Evolutionary conservation across 1,140 invertebrate species (phyloP), one percentile per base, ranked within the genome.

Genomic region (Bombus huntii): DNA sequence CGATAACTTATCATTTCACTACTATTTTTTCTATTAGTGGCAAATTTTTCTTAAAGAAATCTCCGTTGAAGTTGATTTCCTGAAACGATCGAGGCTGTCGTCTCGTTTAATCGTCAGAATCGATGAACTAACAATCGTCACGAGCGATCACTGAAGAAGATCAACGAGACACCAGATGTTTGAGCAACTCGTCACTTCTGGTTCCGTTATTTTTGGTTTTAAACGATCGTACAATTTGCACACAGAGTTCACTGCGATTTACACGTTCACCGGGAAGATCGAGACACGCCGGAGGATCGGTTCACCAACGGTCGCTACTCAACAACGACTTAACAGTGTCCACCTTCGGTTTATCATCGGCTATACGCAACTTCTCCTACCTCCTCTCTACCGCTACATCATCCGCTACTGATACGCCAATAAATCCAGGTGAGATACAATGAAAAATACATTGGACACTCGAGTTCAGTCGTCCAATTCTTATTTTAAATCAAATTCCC

Each of bases 321-420:
- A 82, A 83, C 37, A 89, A 76, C 81, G 87, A 89, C 84, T 83
- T 62, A 53, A 73, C 78, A 72, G 18, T 86, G 87, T 70, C 70
- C 88, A 86, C 83, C 87, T 89, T 81, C 80, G 53, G n/a, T 81
- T 80, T 79, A 83, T 88, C 78, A 66, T 76, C 31, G 73, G 25
- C 68, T 76, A 18, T 77, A 68, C 31, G 81, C 81, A 34, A 88
- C 75, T 77, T 79, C 66, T 70, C 83, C 83, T 85, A 85, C 83
- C 53, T 62, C 77, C 53, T 42, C 62, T 34, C 31, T 34, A 28
- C 34, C 44, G 59, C 39, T 42, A 65, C 42, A 53, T 83, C 82
- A 86, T 83, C 57, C 88, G n/a, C 9, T 37, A 42, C 71, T 83
- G 88, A 89, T 89, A 89, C 75, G 59, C 42, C 53, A 79, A 78